Percentiles rank a stretch among this genome's conserved stretches.
Evolutionary conservation across 2,113 vertebrate genomes (phyloP).

Genomic region (Hydropotes inermis): DNA sequence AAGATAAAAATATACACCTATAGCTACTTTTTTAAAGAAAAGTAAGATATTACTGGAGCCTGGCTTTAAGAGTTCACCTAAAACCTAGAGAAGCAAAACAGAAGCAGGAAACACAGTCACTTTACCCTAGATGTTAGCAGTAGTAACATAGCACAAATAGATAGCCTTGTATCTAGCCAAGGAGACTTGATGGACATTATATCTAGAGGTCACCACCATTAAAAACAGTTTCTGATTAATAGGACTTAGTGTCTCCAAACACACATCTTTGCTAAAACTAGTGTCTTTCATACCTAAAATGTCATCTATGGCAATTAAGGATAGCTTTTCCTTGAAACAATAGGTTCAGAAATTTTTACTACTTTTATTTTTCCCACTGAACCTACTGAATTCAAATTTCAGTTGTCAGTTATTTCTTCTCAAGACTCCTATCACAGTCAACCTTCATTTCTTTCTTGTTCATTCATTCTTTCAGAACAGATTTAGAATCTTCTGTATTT

Average conservation of each 20-base stretch:
- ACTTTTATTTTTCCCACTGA: not conserved
- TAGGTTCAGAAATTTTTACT: not conserved
- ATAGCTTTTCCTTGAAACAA: constrained; percentile 3
- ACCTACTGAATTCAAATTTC: not conserved
- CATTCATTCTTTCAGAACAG: not conserved
- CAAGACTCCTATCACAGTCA: not conserved
- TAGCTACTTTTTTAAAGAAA: not conserved
- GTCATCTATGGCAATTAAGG: not conserved
- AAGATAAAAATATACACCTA: not conserved
- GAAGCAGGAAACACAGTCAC: not conserved
- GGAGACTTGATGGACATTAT: not conserved
- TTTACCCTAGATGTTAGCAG: not conserved
- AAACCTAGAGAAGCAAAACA: not conserved
- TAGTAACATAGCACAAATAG: not conserved
- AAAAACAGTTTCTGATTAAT: not conserved
- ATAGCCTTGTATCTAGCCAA: not conserved
- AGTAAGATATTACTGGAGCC: not conserved
- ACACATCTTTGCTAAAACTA: not conserved
- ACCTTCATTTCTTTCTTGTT: not conserved
- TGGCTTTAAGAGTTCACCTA: not conserved
- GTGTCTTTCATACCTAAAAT: not conserved
- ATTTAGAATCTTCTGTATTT: not conserved
- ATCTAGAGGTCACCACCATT: not conserved
- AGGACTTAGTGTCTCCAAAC: not conserved
- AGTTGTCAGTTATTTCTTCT: not conserved